Evolutionary conservation across 2,888 invertebrate species (phyloP), one percentile per base, ranked within the genome.

Genomic region (Nebria brevicollis): DNA sequence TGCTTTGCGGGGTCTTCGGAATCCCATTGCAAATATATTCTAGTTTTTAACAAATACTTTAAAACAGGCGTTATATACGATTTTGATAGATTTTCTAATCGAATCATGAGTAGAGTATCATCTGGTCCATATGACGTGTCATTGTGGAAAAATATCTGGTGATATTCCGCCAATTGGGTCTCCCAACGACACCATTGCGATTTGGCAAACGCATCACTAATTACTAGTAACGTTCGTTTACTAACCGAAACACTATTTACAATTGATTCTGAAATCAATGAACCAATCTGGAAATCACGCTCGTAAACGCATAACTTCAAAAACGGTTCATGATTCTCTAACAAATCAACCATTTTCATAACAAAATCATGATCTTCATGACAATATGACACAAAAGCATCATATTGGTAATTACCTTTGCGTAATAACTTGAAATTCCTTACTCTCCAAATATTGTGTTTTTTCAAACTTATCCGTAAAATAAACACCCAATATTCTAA

Each of bases 161-260:
- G 92, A 85, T 93, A 92, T 84, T 94, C 93, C 0, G 94, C 94
- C 41, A 94, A 89, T 84, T 93, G 93, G 10, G 93, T 92, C 86
- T 94, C 94, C 92, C 94, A 93, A 65, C 92, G 89, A 86, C 93
- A 93, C 95, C 95, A 95, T 82, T 94, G 93, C 41, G 94, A 94
- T 85, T 92, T 91, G 0, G 93, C 92, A 86, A 94, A 95, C 84
- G 91, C 90, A 84, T 93, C 92, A 81, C 94, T 94, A 75, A 95
- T 90, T 8, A 95, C 88, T 77, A 95, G 88, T 81, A 95, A 89
- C 13, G 94, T 91, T 85, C 92, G 92, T 82, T 92, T 91, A 86
- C 94, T 93, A 80, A 91, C 90, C 43, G 92, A 91, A 82, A 95
- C 92, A 85, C 93, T 91, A 66, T 90, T 91, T 82, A 93, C 88